Percentiles rank a stretch among this genome's conserved stretches.
Conservation (phyloP, 2,113 vertebrate species). For the Saiga tatarica region DNA sequence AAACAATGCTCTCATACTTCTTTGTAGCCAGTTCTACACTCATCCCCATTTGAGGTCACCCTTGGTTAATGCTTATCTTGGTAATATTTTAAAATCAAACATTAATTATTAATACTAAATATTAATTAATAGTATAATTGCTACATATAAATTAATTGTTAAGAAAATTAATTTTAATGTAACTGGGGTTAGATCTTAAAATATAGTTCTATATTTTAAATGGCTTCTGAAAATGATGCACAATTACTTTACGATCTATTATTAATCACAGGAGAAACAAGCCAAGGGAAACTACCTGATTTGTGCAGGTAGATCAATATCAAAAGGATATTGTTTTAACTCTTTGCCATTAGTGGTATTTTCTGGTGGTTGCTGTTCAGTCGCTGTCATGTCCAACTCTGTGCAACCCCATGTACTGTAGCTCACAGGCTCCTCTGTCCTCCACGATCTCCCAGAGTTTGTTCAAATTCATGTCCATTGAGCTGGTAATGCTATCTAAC, state of each 20-base stretch:
- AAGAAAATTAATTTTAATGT: not conserved
- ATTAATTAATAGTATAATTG: not conserved
- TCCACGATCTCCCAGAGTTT: not conserved
- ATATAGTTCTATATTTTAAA: not conserved
- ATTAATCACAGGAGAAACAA: not conserved
- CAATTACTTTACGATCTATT: not conserved
- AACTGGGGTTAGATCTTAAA: not conserved
- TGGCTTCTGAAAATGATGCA: not conserved
- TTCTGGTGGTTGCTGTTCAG: not conserved
- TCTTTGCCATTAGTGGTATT: not conserved
- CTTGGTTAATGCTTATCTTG: not conserved
- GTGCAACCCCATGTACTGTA: not conserved
- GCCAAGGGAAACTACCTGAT: no score
- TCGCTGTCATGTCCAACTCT: not conserved
- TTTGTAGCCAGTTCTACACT: accelerated
- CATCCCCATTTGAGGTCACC: not conserved
- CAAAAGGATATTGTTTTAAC: not conserved
- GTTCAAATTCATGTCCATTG: not conserved
- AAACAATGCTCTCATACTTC: not conserved
- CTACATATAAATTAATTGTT: not conserved
- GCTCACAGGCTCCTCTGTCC: not conserved
- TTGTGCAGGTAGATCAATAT: not conserved
- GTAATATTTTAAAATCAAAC: not conserved
- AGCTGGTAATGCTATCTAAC: not conserved
- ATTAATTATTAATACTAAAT: not conserved